A percentile compares a stretch with the other conserved stretches of the same genome.
Conservation (phyloP, 1,140 invertebrate genomes). For the Homarus americanus region DNA sequence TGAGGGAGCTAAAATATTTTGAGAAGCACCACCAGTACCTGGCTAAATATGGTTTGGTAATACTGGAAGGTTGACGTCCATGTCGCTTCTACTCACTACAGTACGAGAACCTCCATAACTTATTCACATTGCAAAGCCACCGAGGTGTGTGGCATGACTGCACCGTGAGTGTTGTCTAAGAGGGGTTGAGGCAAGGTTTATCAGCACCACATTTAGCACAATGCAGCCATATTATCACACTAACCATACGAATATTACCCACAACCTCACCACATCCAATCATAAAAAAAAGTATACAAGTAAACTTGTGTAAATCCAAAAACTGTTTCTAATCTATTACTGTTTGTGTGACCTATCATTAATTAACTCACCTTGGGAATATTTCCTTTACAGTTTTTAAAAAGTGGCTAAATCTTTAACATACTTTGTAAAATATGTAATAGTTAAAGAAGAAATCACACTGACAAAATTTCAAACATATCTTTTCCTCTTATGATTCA, state of each 20-base stretch:
- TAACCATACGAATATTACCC: not conserved
- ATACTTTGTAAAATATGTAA: no score
- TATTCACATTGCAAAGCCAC: not conserved
- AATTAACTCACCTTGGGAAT: no score
- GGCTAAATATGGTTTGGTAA: not conserved
- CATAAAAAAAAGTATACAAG: no score
- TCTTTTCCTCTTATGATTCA: no score
- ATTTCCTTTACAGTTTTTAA: no score
- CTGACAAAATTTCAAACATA: no score
- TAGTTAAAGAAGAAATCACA: no score
- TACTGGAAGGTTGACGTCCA: not conserved
- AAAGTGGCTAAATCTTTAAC: no score
- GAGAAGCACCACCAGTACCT: not conserved
- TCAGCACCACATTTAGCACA: not conserved
- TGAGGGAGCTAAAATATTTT: not conserved
- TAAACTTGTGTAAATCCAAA: not conserved
- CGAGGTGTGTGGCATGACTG: not conserved
- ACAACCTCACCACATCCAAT: no score
- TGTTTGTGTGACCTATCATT: no score
- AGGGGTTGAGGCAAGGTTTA: not conserved
- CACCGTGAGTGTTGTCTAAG: not conserved
- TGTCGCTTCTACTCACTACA: not conserved
- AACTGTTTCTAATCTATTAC: no score
- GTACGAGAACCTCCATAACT: not conserved
- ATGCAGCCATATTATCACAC: not conserved